These are phyloP conservation scores for Lutraria rhynchaena DNA, from an alignment of 1,140 invertebrate species.

Conservation along the genomic window DNA sequence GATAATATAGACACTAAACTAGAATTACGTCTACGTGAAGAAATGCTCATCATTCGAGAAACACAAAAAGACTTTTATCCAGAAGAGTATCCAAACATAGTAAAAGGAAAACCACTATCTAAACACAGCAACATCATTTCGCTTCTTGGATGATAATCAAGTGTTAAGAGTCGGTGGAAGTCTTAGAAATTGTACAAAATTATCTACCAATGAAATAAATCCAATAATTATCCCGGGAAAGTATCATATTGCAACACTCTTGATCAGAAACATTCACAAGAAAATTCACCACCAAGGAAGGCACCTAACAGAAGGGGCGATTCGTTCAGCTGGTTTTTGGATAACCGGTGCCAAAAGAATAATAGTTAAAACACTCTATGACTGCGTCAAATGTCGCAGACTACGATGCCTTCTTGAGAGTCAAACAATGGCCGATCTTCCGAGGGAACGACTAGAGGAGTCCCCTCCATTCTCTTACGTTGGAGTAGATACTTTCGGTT, in stretches of 20 bases:
- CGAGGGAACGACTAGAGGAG: constrained; percentile 38
- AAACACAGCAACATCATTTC: no score
- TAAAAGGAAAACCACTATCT: no score
- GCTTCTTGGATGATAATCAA: no score
- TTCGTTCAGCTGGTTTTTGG: constrained; percentile 55
- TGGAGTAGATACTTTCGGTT: neutral
- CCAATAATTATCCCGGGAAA: constrained; percentile 59
- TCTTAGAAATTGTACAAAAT: no score
- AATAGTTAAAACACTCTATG: constrained; percentile 50
- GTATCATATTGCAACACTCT: constrained; percentile 38
- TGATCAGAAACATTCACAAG: constrained; percentile 42
- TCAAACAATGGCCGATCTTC: constrained; percentile 63
- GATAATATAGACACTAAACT: no score
- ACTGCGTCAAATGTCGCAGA: constrained; percentile 62
- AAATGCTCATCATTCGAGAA: no score
- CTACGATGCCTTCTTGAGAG: constrained; percentile 22
- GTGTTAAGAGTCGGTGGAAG: no score
- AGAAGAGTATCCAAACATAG: no score
- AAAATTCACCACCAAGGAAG: constrained; percentile 54
- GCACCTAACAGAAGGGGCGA: constrained; percentile 45
- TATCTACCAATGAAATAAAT: constrained; percentile 16
- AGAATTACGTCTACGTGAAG: no score
- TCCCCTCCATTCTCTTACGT: neutral
- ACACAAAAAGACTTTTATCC: no score
- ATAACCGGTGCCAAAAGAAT: constrained; percentile 43